Evolutionary conservation across 2,888 invertebrate species (phyloP).

Genomic region (Apeira syringaria): DNA sequence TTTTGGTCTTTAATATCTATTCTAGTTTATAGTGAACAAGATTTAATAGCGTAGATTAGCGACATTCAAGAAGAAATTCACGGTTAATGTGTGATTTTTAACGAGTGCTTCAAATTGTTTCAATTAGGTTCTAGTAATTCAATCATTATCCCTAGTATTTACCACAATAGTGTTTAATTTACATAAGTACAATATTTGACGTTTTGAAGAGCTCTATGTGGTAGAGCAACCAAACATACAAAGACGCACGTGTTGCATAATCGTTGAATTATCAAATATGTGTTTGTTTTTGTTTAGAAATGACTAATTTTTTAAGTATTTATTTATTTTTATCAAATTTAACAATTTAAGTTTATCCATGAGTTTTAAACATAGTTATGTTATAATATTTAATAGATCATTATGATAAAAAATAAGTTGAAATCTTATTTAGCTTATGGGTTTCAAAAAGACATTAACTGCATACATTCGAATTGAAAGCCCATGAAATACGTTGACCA

Average conservation of each 20-base stretch:
- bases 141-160: constrained; percentile 77
- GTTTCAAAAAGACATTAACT: too few species aligned
- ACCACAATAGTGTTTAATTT: constrained; percentile 65
- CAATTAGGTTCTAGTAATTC: constrained; percentile 81
- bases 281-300: too few species aligned
- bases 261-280: too few species aligned
- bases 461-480: too few species aligned
- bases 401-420: too few species aligned
- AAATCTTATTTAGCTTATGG: too few species aligned
- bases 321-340: constrained; percentile 11
- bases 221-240: constrained; percentile 31
- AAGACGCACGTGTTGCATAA: constrained; percentile 7
- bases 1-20: constrained; percentile 76
- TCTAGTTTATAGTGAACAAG: constrained; percentile 70
- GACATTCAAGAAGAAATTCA: constrained; percentile 74
- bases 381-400: neutral
- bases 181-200: constrained; percentile 60
- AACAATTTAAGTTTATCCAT: constrained; percentile 39
- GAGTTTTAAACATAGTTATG: constrained; percentile 30
- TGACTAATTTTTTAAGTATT: neutral
- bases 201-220: constrained; percentile 50
- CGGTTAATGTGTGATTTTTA: constrained; percentile 81
- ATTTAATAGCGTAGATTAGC: constrained; percentile 59
- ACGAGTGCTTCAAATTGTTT: constrained; percentile 81
- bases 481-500: too few species aligned